phyloP scores from a whole-genome alignment of 2,888 invertebrate genomes.

The Pseudococcus jackbeardsleyi region DNA sequence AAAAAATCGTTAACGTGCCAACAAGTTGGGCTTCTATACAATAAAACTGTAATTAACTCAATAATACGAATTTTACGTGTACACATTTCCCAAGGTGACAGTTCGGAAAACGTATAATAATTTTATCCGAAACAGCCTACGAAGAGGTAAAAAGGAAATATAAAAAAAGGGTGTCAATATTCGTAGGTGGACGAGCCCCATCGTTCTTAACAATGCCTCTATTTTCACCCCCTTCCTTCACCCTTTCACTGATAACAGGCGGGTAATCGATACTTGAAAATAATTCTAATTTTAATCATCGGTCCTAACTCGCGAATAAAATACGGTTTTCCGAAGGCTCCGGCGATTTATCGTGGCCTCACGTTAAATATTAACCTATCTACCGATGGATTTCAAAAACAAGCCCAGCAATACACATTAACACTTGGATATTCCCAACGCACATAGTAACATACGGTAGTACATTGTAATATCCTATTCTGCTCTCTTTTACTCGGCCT shows the following conservation, averaged over 20 bases:
- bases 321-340: no score
- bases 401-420: not conserved
- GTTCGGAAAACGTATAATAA: not conserved
- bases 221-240: no score
- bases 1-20: not conserved
- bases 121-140: not conserved
- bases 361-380: no score
- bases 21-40: conserved; percentile 1
- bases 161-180: not conserved
- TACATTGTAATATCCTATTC: conserved; percentile 53
- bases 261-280: conserved; percentile 17
- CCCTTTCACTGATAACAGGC: no score
- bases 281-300: conserved; percentile 22
- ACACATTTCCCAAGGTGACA: not conserved
- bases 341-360: no score
- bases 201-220: not conserved
- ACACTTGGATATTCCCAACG: not conserved
- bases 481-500: not conserved
- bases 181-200: not conserved
- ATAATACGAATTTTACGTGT: not conserved
- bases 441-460: not conserved
- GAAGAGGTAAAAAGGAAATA: not conserved
- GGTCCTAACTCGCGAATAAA: not conserved
- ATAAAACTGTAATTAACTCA: conserved; percentile 17
- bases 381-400: no score